Conservation (phyloP, 2,797 vertebrate genomes). For the Coranthus polyacanthus region DNA sequence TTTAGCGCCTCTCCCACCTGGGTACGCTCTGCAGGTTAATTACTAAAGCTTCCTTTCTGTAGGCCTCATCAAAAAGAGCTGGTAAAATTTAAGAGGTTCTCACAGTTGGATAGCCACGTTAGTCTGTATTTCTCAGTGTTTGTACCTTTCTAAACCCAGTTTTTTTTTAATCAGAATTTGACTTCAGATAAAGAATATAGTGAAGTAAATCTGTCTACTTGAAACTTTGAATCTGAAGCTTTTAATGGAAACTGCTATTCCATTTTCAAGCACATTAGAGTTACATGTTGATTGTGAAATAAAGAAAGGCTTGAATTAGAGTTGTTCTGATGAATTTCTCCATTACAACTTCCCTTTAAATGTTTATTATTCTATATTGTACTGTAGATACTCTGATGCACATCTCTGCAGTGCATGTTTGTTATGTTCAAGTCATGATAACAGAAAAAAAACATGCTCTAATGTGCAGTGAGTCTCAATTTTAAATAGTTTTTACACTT, state of each 20-base stretch:
- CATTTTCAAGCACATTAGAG: neutral
- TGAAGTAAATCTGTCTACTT: constrained; percentile 20
- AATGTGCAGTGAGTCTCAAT: neutral
- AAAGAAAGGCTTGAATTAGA: neutral
- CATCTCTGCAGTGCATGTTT: neutral
- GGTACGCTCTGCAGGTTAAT: constrained; percentile 54
- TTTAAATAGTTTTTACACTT: neutral
- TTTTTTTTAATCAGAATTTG: constrained; percentile 13
- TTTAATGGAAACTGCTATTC: neutral
- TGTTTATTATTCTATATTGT: neutral
- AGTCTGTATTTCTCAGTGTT: constrained; percentile 33
- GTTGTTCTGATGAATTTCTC: neutral
- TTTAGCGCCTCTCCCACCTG: constrained; percentile 43
- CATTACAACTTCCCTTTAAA: neutral
- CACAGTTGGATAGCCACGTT: constrained; percentile 18
- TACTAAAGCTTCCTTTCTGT: constrained; percentile 44
- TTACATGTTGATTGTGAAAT: no score
- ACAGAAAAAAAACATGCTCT: neutral
- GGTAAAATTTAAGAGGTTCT: constrained; percentile 29
- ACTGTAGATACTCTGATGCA: neutral
- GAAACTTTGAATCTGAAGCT: constrained; percentile 8
- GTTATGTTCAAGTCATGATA: neutral
- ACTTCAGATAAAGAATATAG: constrained; percentile 27
- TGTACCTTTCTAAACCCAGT: constrained; percentile 12
- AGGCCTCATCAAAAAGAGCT: constrained; percentile 46